Base-by-base conservation (phyloP, 1,140 invertebrate species). In the Formica selysi region DNA sequence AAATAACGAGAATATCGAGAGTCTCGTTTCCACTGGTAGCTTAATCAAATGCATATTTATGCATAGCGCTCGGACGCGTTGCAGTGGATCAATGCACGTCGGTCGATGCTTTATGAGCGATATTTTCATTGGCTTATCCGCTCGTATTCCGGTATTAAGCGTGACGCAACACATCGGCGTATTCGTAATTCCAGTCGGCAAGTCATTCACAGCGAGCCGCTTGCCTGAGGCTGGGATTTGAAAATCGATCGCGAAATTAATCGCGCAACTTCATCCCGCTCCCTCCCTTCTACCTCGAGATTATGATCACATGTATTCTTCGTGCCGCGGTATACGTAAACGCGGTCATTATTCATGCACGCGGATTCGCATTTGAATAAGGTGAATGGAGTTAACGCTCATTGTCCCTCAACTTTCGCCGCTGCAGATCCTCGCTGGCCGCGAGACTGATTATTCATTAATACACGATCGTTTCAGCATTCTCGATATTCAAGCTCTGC, bases 11-110 rank as follows among this genome's bases (percentile, higher is more conserved):
- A 80, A 70, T 29, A 57, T 80, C 64, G 64, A 80, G 78, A 70
- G 22, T 57, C 48, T 29, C 48, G 44, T 13, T 38, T 62, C 76
- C 64, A 8, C 29, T 26, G 32, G 65, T 7, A 36, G 78, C 74
- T 81, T 86, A 86, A 86, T 86, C 85, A 78, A 81, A 86, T 81
- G 85, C 74, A 86, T 81, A 81, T 86, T 86, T 86, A 86, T 81
- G 85, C 85, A 73, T 81, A 61, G 59, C 62, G 57, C 65, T 81
- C 6, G 51, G 44, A 86, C 59, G 78, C 85, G 67, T 32, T 29
- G 38, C 44, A 73, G 54, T 65, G 73, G 85, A 71, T 71, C 65
- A 22, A 51, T 65, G 51, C 26, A 41, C 61, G 19, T 54, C 29
- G 36, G 54, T 13, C 65, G 74, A 81, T 86, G 51, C 59, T 81